Conservation (phyloP, 2,113 vertebrate species). For the Rattus rattus region DNA sequence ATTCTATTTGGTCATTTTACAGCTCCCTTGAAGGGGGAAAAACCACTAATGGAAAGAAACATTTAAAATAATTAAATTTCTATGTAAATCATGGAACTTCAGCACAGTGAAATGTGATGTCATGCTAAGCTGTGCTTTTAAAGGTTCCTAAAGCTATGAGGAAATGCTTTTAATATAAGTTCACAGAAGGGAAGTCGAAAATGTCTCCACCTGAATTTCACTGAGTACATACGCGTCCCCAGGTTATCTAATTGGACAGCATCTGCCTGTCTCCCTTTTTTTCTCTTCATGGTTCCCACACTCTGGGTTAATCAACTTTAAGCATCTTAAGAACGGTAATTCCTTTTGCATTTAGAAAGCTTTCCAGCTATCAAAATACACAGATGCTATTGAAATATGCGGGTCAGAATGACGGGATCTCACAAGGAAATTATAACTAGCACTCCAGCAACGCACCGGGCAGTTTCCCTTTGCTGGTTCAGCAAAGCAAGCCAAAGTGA, state of each 20-base stretch:
- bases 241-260: conserved; percentile 35
- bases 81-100: neutral
- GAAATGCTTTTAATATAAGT: neutral
- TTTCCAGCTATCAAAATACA: conserved; percentile 27
- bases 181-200: neutral
- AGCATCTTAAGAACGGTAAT: conserved; percentile 30
- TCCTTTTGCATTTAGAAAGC: conserved; percentile 29
- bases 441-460: neutral
- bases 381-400: conserved; percentile 39
- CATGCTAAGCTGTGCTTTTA: neutral
- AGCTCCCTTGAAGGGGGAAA: neutral
- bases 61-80: neutral
- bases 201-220: neutral
- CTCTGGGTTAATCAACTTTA: conserved; percentile 28
- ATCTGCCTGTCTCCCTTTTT: neutral
- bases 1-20: conserved; percentile 32
- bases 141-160: neutral
- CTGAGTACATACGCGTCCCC: neutral
- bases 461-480: conserved; percentile 18
- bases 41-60: neutral
- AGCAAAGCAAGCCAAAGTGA: neutral
- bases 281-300: neutral
- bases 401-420: conserved; percentile 44
- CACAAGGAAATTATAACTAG: neutral
- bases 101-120: conserved; percentile 5